Percentiles rank a stretch among this genome's conserved stretches.
These are phyloP conservation scores for Zootermopsis nevadensis DNA, from an alignment of 2,888 invertebrate genomes.

Conservation along the genomic window DNA sequence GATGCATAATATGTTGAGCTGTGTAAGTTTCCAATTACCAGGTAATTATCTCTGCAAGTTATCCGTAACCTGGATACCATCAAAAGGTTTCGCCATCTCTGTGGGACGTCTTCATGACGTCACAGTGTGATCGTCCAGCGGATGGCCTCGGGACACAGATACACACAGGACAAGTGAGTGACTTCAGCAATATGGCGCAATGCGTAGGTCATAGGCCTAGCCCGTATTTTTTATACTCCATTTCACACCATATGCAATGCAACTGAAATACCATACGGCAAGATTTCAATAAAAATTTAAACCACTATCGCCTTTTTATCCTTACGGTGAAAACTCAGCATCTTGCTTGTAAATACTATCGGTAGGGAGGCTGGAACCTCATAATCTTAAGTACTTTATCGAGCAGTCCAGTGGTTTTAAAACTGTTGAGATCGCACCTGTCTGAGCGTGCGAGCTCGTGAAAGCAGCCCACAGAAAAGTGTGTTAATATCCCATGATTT, in stretches of 20 bases:
- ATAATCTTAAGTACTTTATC: too few species aligned
- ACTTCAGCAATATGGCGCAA: not conserved
- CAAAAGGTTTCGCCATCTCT: not conserved
- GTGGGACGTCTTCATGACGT: not conserved
- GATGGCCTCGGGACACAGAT: not conserved
- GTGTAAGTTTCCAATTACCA: not conserved
- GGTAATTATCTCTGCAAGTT: not conserved
- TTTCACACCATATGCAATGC: not conserved
- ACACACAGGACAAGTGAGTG: not conserved
- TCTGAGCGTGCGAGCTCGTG: too few species aligned
- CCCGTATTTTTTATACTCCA: not conserved
- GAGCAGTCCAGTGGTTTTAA: too few species aligned
- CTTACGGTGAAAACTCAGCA: too few species aligned
- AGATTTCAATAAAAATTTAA: too few species aligned
- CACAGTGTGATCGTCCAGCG: not conserved
- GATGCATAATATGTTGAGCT: not conserved
- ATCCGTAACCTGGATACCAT: not conserved
- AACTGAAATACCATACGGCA: not conserved
- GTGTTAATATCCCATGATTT: too few species aligned
- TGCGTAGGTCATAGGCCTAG: not conserved
- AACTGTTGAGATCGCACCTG: too few species aligned
- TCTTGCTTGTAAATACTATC: too few species aligned
- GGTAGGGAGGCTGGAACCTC: too few species aligned
- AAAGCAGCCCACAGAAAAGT: too few species aligned
- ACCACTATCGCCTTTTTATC: too few species aligned